Base-by-base conservation (phyloP, 2,113 vertebrate species). In the Cranoglanis bouderius region DNA sequence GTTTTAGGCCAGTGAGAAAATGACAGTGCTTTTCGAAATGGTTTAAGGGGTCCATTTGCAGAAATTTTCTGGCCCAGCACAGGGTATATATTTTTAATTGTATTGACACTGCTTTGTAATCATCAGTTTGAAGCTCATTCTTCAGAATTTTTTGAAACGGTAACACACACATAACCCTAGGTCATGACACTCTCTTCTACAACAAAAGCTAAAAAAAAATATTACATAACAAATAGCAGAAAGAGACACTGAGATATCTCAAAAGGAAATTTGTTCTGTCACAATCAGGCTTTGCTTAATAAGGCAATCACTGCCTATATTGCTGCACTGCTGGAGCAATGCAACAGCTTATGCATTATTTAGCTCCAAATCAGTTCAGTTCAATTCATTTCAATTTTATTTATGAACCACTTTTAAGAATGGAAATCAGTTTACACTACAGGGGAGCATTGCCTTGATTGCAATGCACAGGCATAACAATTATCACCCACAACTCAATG, bases 1-100 rank as follows among this genome's bases (percentile, higher is more conserved):
- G 32, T 61, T 49, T 88, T 84, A 84, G 78, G n/a, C 86, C 40
- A 16, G 29, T 3, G n/a, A 87, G 67, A 88, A 90, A 89, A 80
- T 35, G 14, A 1, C 14, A n/a, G 29, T 32, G 32, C 19, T 72
- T 72, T 19, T 7, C 67, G 18, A 6, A 72, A 19, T 38, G 18
- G 35, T 72, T 38, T 38, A 7, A 35, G 6, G 16, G 6, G 32
- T 72, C 6, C 24, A 72, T 72, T 35, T 72, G 32, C 67, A 38
- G 32, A 38, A 19, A 18, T 38, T 6, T 14, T 65, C 29, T 65
- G 59, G 24, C 24, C 24, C 10, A n/a, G 29, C 29, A 65, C 29
- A 63, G 6, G 19, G 57, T 63, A 29, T 63, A 63, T 61, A 57
- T 59, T n/a, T 65, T n/a, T 35, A 35, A 70, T 70, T 19, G 5